These are phyloP conservation scores for Vespertilio murinus DNA, from an alignment of 2,797 vertebrate species.

Conservation along the genomic window DNA sequence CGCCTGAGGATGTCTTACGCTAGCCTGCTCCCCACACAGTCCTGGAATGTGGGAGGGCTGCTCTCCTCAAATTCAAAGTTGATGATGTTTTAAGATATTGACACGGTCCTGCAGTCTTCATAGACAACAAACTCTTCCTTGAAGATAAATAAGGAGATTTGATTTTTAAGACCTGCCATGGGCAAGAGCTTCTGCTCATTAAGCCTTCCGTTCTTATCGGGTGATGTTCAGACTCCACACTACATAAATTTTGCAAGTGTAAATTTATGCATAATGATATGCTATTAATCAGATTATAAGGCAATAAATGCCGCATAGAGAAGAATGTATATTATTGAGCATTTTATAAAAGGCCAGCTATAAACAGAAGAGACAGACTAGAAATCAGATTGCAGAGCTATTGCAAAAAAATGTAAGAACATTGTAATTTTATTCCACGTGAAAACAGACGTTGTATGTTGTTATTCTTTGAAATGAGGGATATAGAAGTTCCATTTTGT, in stretches of 20 bases:
- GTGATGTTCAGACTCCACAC: conserved; percentile 76
- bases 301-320: conserved; percentile 81
- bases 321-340: conserved; percentile 70
- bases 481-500: conserved; percentile 67
- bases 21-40: background rate
- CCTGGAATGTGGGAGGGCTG: background rate
- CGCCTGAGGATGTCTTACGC: background rate
- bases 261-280: conserved; percentile 78
- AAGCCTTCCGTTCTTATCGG: conserved; percentile 64
- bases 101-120: conserved; percentile 50
- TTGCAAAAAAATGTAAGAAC: conserved; percentile 62
- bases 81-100: conserved; percentile 53
- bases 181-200: conserved; percentile 71
- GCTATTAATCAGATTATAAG: conserved; percentile 84
- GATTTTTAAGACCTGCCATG: conserved; percentile 75
- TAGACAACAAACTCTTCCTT: conserved; percentile 18
- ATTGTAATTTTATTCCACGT: conserved; percentile 69
- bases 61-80: background rate
- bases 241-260: conserved; percentile 82
- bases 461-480: conserved; percentile 49
- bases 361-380: conserved; percentile 40
- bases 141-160: conserved; percentile 31
- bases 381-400: conserved; percentile 44
- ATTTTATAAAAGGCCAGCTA: conserved; percentile 75
- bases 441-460: background rate